Evolutionary conservation across 1,140 invertebrate genomes (phyloP), one percentile per base, ranked within the genome.

Genomic region (Pseudomyrmex dendroicus): DNA sequence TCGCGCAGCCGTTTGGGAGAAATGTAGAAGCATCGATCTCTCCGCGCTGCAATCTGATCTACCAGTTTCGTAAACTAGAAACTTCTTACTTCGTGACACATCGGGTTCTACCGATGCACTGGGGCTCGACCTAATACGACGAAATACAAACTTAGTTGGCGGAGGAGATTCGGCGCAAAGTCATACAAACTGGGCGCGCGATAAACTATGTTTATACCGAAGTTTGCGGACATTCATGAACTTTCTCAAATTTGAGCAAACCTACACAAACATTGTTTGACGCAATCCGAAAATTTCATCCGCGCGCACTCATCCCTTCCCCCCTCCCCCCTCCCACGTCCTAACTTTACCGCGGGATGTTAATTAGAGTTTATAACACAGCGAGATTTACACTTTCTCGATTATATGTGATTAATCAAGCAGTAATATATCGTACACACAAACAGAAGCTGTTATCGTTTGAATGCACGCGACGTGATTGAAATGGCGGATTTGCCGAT

Each of bases 151-250:
- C 76, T 80, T 80, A 61, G 76, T 72, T 72, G 44, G 62, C 35
- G 54, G 17, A 17, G 13, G 44, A 54, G 52, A 44, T 72, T 72
- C 76, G 13, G 54, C 50, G 76, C 54, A 80, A 80, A 80, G 76
- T 80, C 76, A 80, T 80, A 80, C 76, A 80, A 70, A 72, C 76
- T 44, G 44, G 66, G 66, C 76, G 64, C 52, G 76, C 76, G 76
- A 80, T 80, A 80, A 80, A 80, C 76, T 72, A 78, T 78, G 76
- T 80, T 72, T 80, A 80, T 72, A 59, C 66, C 76, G n/a, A 61
- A 72, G 66, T 80, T 80, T 72, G 46, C 66, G 76, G 76, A 80
- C 76, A 80, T 80, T 80, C 76, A 80, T 80, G 76, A 80, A 80
- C 76, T 80, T 80, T 80, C 76, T 80, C 76, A 70, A 80, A 80